Evolutionary conservation across 2,888 invertebrate species (phyloP).

Genomic region (Belgica antarctica): DNA sequence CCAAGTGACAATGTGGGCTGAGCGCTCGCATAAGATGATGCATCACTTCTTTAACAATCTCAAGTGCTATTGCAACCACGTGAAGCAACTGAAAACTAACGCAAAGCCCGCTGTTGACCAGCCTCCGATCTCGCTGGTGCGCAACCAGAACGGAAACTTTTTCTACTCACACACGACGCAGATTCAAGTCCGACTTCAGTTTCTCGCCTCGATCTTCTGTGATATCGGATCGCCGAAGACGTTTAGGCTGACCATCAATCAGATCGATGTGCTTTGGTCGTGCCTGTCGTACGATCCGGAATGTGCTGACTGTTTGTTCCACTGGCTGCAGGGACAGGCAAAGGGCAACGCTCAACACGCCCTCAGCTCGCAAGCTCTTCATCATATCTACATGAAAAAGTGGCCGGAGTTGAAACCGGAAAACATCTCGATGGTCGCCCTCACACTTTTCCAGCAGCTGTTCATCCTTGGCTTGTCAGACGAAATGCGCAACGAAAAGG

Average conservation of each 20-base stretch:
- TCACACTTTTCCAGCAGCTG: conserved; percentile 86
- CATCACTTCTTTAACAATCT: conserved; percentile 86
- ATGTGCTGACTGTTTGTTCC: conserved; percentile 88
- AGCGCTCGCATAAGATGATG: conserved; percentile 90
- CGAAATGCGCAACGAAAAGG: conserved; percentile 51
- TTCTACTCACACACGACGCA: conserved; percentile 78
- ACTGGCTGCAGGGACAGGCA: conserved; percentile 89
- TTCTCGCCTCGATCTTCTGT: conserved; percentile 89
- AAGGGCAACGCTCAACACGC: conserved; percentile 91
- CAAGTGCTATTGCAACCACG: conserved; percentile 65
- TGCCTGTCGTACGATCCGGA: conserved; percentile 82
- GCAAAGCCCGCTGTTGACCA: conserved; percentile 45
- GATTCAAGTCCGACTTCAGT: conserved; percentile 86
- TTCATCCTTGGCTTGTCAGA: conserved; percentile 70
- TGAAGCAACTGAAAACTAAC: conserved; percentile 49
- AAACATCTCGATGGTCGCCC: conserved; percentile 85
- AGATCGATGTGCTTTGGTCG: conserved; percentile 88
- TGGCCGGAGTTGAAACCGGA: conserved; percentile 85
- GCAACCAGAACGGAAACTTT: conserved; percentile 52
- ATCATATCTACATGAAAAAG: conserved; percentile 84
- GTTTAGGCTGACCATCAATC: conserved; percentile 79
- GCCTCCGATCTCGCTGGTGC: conserved; percentile 46
- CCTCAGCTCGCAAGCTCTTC: conserved; percentile 78
- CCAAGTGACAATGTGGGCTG: conserved; percentile 89
- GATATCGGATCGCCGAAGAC: conserved; percentile 84